Conservation (phyloP, 2,888 invertebrate species). For the Lapara coniferarum region DNA sequence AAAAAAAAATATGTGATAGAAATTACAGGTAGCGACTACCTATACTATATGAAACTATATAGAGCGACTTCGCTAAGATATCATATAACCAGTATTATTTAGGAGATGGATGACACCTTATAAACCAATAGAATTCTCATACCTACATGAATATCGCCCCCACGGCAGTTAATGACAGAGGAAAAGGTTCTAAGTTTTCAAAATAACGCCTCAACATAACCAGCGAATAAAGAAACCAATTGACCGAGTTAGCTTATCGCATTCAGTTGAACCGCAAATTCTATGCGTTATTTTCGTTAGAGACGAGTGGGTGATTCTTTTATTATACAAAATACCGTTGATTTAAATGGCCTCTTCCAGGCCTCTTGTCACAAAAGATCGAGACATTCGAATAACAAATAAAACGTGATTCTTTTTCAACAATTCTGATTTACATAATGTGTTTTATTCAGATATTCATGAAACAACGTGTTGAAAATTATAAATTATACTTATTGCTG, state of each 20-base stretch:
- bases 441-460: constrained; percentile 45
- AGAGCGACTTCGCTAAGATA: too few species aligned
- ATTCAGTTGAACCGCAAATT: constrained; percentile 33
- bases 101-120: too few species aligned
- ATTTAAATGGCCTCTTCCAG: constrained; percentile 62
- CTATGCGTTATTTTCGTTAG: constrained; percentile 52
- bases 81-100: too few species aligned
- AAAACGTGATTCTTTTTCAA: constrained; percentile 61
- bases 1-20: too few species aligned
- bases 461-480: constrained; percentile 27
- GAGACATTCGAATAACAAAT: constrained; percentile 61
- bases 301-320: constrained; percentile 63
- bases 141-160: too few species aligned
- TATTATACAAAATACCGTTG: constrained; percentile 68
- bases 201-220: too few species aligned
- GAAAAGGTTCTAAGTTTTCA: too few species aligned
- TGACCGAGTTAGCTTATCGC: constrained; percentile 14
- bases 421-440: constrained; percentile 62
- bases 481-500: constrained; percentile 24
- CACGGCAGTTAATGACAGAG: too few species aligned
- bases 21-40: too few species aligned
- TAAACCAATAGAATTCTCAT: too few species aligned
- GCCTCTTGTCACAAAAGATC: constrained; percentile 64
- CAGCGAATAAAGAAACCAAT: background rate
- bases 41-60: too few species aligned